These are phyloP conservation scores for Euleptes europaea DNA, from an alignment of 2,113 vertebrate genomes.

Conservation along the genomic window DNA sequence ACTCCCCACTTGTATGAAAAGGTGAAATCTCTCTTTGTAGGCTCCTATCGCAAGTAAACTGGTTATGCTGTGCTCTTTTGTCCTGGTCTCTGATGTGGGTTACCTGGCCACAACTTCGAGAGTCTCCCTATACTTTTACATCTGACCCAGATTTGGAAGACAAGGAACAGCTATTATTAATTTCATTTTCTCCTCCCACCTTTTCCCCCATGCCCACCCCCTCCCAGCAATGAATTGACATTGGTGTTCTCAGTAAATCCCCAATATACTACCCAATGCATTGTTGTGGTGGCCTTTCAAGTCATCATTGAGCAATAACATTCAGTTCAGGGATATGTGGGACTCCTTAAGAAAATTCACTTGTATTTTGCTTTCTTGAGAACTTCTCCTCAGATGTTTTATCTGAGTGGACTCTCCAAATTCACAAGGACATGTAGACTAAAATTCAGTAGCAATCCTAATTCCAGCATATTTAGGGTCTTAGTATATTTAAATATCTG, in stretches of 20 bases:
- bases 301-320: not conserved
- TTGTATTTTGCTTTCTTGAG: not conserved
- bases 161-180: not conserved
- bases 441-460: slow-evolving; percentile 3
- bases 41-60: not conserved
- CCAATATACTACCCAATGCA: not conserved
- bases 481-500: not conserved
- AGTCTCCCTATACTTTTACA: not conserved
- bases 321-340: not conserved
- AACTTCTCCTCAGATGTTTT: not conserved
- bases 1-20: not conserved
- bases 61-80: not conserved
- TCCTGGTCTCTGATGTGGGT: not conserved
- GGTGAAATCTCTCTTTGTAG: not conserved
- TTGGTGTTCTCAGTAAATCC: not conserved
- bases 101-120: not conserved
- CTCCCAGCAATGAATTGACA: not conserved
- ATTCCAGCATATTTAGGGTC: not conserved
- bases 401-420: not conserved
- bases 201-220: not conserved
- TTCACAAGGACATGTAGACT: not conserved
- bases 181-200: no score
- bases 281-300: not conserved
- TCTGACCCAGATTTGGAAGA: not conserved
- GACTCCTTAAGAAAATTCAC: not conserved